These are phyloP conservation scores for Anniella stebbinsi DNA, from an alignment of 2,797 vertebrate species.

Conservation along the genomic window DNA sequence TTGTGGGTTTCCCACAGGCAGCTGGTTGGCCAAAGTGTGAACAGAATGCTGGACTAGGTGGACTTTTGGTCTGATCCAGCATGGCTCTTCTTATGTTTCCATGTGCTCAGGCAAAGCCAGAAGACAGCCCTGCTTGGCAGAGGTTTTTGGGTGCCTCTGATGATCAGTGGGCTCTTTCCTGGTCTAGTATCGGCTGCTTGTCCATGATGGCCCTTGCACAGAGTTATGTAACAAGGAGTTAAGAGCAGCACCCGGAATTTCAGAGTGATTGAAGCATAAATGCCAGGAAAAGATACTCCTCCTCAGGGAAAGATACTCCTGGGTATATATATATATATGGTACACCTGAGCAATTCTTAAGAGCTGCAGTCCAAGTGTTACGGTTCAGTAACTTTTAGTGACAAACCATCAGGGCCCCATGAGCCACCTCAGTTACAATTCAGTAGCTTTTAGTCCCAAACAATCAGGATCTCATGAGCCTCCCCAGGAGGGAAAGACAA, in stretches of 20 bases:
- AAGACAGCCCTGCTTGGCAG: neutral
- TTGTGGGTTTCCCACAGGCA: no score
- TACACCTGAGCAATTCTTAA: neutral
- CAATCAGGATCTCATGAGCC: neutral
- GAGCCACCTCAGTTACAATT: neutral
- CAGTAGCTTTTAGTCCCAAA: no score
- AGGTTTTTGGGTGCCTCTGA: neutral
- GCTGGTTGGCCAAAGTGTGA: no score
- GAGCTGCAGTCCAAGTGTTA: neutral
- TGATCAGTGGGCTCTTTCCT: neutral
- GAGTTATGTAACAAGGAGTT: neutral
- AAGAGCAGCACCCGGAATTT: neutral
- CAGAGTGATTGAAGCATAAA: neutral
- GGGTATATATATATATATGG: neutral
- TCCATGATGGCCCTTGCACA: neutral
- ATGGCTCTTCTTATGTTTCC: no score
- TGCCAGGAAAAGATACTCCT: no score
- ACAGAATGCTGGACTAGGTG: no score
- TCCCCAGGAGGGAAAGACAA: neutral
- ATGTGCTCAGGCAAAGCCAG: no score
- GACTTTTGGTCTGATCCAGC: no score
- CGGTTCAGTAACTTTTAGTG: neutral
- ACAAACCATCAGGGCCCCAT: neutral
- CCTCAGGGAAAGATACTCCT: neutral
- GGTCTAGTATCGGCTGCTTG: neutral